Evolutionary conservation across 2,888 invertebrate species (phyloP), one percentile per base, ranked within the genome.

Genomic region (Adelognathus sp.): DNA sequence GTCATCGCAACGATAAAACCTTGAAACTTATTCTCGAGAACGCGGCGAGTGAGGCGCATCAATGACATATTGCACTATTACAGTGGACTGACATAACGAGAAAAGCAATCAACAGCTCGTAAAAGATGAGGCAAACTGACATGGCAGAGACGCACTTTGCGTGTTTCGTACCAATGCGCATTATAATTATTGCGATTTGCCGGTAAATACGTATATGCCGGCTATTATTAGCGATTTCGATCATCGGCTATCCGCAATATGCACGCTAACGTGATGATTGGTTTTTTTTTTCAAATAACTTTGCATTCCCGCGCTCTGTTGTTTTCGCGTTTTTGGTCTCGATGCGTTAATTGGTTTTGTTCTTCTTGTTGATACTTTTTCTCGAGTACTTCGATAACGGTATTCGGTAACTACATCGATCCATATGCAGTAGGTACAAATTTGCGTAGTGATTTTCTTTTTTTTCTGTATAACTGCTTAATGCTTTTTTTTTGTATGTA

Each of bases 71-170:
- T 27, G 76, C 60, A 36, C 54, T 61, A 33, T 66, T 66, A 72
- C 61, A 21, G 71, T 66, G 33, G 60, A 61, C n/a, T n/a, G 41
- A 41, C 76, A 54, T 67, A 61, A 77, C 73, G 74, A 78, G 74
- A 70, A 78, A 78, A 74, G 70, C 36, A 74, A 78, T 78, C 78
- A 78, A 64, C 73, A 69, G 46, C 46, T 50, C n/a, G 4, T 18
- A 11, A n/a, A 39, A 61, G 39, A 70, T 46, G 50, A 75, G 69
- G 69, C 61, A 44, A 67, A 67, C 54, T n/a, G 27, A 60, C 41
- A 61, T 54, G 67, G 52, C 54, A 52, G n/a, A 74, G 52, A 66
- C 67, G 67, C 74, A 54, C 50, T 46, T 61, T 61, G 66, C 60
- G 18, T 60, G 21, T 61, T 58, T 31, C 31, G 21, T 16, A 18